A percentile compares a stretch with the other conserved stretches of the same genome.
phyloP scores from a whole-genome alignment of 1,140 invertebrate species.

The Anoplophora glabripennis region DNA sequence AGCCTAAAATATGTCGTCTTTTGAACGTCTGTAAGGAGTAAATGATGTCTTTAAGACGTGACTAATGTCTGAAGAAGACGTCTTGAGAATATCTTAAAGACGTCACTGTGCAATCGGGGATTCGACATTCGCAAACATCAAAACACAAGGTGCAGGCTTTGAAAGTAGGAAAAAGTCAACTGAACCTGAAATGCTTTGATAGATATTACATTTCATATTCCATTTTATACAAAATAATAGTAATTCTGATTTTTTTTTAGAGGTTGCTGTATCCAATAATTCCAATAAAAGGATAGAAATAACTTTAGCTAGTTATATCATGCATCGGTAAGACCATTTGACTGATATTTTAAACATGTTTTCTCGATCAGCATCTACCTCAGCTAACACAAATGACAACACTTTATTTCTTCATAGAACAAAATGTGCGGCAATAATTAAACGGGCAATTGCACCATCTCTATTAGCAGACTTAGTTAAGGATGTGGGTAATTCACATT shows the following conservation, averaged over 20 bases:
- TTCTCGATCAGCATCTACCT: background rate
- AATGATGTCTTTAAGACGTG: no score
- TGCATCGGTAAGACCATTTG: slow-evolving; percentile 8
- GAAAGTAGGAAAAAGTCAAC: no score
- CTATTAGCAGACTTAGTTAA: slow-evolving; percentile 2
- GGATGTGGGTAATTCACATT: slow-evolving; percentile 5
- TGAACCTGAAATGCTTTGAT: background rate
- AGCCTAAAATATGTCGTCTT: no score
- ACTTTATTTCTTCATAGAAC: slow-evolving; percentile 8
- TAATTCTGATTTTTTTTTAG: no score
- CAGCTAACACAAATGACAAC: slow-evolving; percentile 1
- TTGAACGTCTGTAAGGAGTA: no score
- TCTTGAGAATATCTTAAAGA: no score
- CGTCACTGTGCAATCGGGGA: no score
- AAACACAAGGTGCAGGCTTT: no score
- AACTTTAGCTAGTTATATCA: slow-evolving; percentile 10
- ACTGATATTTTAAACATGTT: slow-evolving; percentile 8
- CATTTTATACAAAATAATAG: no score
- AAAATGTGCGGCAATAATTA: slow-evolving; percentile 16
- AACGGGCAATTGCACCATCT: slow-evolving; percentile 11
- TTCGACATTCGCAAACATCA: no score
- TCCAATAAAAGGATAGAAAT: slow-evolving; percentile 6
- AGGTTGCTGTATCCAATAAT: background rate
- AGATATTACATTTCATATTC: background rate
- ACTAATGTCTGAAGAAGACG: no score